Evolutionary conservation across 2,113 vertebrate genomes (phyloP), one percentile per base, ranked within the genome.

Genomic region (Carassius gibelio): DNA sequence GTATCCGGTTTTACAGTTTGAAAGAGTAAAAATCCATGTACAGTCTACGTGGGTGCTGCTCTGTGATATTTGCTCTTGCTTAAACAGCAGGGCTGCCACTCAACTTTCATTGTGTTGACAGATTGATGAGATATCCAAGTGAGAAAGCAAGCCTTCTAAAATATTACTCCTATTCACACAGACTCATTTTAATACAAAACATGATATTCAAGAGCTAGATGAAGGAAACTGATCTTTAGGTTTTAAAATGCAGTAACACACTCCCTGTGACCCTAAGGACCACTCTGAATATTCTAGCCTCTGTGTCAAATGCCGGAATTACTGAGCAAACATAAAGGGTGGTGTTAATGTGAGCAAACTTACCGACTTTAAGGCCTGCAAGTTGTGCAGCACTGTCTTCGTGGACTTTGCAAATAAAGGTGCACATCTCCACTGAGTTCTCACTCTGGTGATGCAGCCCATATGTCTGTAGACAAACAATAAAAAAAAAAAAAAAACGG

Each of bases 401-500:
- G 0, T 98, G 97, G 86, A 99, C 97, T n/a, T 95, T 95, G 89
- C 96, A 99, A 87, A 98, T 96, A 64, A 98, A 99, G 1, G 98
- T 98, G 91, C 98, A 98, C 97, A 99, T 98, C 93, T 99, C 98
- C 90, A 99, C 96, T 0, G 96, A 94, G 92, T 98, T 97, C 82
- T 96, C 95, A 86, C 97, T 95, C 88, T 96, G 96, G 88, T 97
- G 97, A 91, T 98, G 98, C 84, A 98, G 94, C 48, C 97, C 97
- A 0, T 99, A 98, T 0, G 97, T 99, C 98, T 99, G 94, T 45
- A 93, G 90, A 36, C 83, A 68, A 83, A 62, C 52, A 75, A 26
- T 26, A 59, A 23, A 1, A 74, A 15, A 62, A 17, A 10, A 1
- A 81, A 55, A n/a, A 59, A 61, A n/a, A 61, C 7, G 0, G 21